Percentiles rank a stretch among this genome's conserved stretches.
Conservation (phyloP, 2,888 invertebrate genomes). For the Germaria angustata region DNA sequence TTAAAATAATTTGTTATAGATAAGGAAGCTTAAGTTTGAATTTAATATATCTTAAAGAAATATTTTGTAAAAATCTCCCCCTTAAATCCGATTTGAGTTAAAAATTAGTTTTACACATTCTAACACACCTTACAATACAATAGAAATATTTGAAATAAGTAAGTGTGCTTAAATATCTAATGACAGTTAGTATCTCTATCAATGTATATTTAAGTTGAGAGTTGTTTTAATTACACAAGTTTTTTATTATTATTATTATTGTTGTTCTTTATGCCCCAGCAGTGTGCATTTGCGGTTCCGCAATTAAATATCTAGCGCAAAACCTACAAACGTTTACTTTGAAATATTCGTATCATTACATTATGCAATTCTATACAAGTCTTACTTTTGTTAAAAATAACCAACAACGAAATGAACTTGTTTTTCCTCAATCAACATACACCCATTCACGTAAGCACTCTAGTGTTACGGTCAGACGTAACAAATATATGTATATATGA, state of each 20-base stretch:
- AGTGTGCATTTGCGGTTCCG: slow-evolving; percentile 57
- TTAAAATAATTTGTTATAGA: no score
- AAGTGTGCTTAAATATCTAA: slow-evolving; percentile 26
- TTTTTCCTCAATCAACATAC: slow-evolving; percentile 51
- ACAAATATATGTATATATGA: no score
- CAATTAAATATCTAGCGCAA: slow-evolving; percentile 61
- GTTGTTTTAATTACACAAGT: not conserved
- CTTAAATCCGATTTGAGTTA: not conserved
- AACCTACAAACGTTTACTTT: slow-evolving; percentile 52
- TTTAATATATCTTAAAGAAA: no score
- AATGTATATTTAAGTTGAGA: not conserved
- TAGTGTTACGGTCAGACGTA: not conserved
- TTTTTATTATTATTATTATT: not conserved
- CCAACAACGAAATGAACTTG: slow-evolving; percentile 41
- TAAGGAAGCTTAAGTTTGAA: no score
- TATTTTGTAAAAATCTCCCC: no score
- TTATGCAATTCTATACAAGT: slow-evolving; percentile 58
- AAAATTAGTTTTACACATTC: not conserved
- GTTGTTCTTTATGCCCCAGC: not conserved
- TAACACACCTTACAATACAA: not conserved
- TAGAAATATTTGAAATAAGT: not conserved
- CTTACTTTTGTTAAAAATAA: slow-evolving; percentile 28
- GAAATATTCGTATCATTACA: slow-evolving; percentile 31
- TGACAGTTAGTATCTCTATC: slow-evolving; percentile 16
- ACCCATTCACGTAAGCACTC: slow-evolving; percentile 8